Conservation (phyloP, 2,888 invertebrate genomes). For the Sipha maydis region DNA sequence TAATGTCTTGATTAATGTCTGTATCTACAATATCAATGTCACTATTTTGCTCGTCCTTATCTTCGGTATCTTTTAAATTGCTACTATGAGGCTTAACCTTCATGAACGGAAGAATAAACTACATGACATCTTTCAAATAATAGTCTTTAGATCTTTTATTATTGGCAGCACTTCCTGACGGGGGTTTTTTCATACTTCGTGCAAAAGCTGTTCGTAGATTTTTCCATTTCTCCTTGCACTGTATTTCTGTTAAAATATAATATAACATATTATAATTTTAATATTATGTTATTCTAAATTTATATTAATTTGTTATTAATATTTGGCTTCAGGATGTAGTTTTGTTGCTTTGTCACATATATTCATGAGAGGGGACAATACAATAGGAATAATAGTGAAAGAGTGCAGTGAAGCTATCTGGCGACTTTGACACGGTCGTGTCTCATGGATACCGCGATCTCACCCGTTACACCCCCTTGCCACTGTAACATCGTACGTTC, state of each 20-base stretch:
- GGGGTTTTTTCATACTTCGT: conserved; percentile 35
- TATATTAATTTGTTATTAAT: conserved; percentile 63
- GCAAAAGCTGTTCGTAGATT: conserved; percentile 28
- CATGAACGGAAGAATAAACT: conserved; percentile 34
- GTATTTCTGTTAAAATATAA: conserved; percentile 26
- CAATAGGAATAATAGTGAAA: conserved; percentile 64
- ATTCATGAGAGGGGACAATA: conserved; percentile 64
- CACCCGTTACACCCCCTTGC: too few species aligned
- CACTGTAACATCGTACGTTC: too few species aligned
- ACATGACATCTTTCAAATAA: conserved; percentile 44
- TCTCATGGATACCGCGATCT: too few species aligned
- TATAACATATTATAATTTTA: background rate
- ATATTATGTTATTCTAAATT: conserved; percentile 8
- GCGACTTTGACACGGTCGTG: too few species aligned
- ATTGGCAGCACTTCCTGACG: conserved; percentile 45
- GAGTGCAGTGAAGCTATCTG: conserved; percentile 64
- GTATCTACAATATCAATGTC: conserved; percentile 31
- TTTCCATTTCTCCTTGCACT: conserved; percentile 27
- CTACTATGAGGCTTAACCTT: conserved; percentile 21
- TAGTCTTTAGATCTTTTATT: conserved; percentile 34
- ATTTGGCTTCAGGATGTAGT: conserved; percentile 64
- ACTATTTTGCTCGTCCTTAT: conserved; percentile 40
- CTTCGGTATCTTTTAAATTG: conserved; percentile 37
- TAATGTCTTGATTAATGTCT: conserved; percentile 41
- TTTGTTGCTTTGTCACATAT: conserved; percentile 64